phyloP scores from a whole-genome alignment of 2,797 vertebrate genomes.

The Gymnothorax javanicus region DNA sequence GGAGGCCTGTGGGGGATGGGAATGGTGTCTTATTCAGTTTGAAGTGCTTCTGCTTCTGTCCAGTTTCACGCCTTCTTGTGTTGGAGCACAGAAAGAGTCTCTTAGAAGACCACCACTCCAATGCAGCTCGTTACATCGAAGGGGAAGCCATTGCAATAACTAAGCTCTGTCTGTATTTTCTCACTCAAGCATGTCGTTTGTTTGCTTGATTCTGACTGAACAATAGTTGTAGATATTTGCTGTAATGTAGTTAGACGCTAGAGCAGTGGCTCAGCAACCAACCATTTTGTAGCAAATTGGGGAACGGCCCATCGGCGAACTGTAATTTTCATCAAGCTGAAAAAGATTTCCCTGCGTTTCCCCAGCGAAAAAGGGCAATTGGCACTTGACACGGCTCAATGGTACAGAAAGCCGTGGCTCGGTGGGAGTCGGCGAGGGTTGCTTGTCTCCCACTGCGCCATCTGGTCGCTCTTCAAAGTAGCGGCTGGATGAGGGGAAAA shows the following conservation, averaged over 20 bases:
- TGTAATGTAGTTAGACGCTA: neutral
- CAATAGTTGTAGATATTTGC: neutral
- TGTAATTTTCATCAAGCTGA: neutral
- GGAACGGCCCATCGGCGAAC: neutral
- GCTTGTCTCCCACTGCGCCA: slow-evolving; percentile 23
- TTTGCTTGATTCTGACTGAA: neutral
- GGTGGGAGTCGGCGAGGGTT: neutral
- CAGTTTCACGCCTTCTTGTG: neutral
- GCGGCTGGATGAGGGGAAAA: neutral
- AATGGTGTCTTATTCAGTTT: neutral
- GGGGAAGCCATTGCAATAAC: neutral
- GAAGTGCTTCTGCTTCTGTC: neutral
- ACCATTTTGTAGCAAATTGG: neutral
- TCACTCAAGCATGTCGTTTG: neutral
- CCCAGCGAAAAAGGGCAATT: neutral
- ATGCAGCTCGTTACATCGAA: neutral
- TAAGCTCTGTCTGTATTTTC: neutral
- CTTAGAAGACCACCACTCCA: neutral
- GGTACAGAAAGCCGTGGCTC: neutral
- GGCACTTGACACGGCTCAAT: neutral
- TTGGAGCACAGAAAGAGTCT: neutral
- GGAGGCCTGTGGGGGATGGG: neutral
- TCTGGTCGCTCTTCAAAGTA: slow-evolving; percentile 29
- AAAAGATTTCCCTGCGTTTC: neutral
- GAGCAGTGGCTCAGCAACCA: neutral